Percentiles rank a stretch among this genome's conserved stretches.
Conservation (phyloP, 2,113 vertebrate genomes). For the Cheirogaleus medius region DNA sequence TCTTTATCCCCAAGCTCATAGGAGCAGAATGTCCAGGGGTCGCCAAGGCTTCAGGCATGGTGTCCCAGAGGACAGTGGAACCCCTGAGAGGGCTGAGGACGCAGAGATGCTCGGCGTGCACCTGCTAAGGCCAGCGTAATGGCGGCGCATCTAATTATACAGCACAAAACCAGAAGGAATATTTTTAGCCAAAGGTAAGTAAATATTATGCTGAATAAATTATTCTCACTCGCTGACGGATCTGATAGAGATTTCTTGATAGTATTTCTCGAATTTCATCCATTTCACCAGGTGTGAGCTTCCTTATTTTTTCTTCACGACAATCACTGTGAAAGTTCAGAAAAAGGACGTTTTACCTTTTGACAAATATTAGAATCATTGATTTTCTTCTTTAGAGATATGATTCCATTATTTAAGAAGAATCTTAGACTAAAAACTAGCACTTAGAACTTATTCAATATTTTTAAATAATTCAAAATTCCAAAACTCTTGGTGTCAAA, state of each 20-base stretch:
- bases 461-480: constrained; percentile 29
- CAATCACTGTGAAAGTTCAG: constrained; percentile 82
- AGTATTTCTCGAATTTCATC: constrained; percentile 94
- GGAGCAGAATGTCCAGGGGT: neutral
- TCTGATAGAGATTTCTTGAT: constrained; percentile 98
- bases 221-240: constrained; percentile 92
- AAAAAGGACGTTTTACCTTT: constrained; percentile 33
- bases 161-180: neutral
- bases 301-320: constrained; percentile 87
- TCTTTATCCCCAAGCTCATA: neutral
- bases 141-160: too few relatives aligned
- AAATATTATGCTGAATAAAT: constrained; percentile 53
- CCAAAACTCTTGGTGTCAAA: neutral
- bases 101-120: fast-evolving
- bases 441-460: neutral
- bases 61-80: neutral
- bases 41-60: neutral
- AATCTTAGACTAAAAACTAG: neutral
- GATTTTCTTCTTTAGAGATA: neutral
- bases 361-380: constrained; percentile 15
- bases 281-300: constrained; percentile 89
- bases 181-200: constrained; percentile 39
- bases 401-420: neutral
- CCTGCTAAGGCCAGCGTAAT: fast-evolving
- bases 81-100: neutral